Conservation (phyloP, 2,797 vertebrate genomes). For the Sebastes umbrosus region DNA sequence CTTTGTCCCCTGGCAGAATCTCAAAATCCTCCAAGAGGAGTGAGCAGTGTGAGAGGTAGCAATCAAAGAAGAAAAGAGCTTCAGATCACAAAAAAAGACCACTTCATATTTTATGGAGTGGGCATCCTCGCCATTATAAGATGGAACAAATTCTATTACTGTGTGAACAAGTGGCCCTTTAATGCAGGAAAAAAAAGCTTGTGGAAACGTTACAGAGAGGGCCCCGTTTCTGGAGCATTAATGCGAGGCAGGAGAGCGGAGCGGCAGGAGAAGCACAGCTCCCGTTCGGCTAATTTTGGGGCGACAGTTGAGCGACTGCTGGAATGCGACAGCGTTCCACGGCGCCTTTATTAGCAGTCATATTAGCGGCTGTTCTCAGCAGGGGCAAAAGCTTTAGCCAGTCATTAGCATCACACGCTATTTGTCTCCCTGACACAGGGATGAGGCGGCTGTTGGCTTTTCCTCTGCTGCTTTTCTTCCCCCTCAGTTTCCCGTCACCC, state of each 20-base stretch:
- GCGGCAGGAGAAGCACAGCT: constrained; percentile 41
- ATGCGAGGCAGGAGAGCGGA: constrained; percentile 32
- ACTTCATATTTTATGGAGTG: constrained; percentile 72
- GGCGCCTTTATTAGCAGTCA: constrained; percentile 79
- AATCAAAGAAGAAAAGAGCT: constrained; percentile 71
- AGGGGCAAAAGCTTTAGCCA: constrained; percentile 77
- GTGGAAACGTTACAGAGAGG: constrained; percentile 34
- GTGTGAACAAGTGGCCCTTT: constrained; percentile 67
- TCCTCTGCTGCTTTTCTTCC: constrained; percentile 22
- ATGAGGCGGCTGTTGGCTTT: constrained; percentile 49
- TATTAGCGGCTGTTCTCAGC: constrained; percentile 79
- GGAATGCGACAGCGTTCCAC: constrained; percentile 69
- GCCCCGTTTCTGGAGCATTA: constrained; percentile 45
- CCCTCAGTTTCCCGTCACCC: constrained; percentile 17
- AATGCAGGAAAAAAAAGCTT: constrained; percentile 37
- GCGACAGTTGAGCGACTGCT: constrained; percentile 76
- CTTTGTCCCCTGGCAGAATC: constrained; percentile 36
- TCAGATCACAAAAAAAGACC: constrained; percentile 67
- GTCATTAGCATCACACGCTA: constrained; percentile 77
- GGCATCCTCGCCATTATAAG: constrained; percentile 68
- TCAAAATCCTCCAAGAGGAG: constrained; percentile 42
- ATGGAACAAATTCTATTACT: constrained; percentile 72
- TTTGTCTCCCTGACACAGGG: constrained; percentile 72
- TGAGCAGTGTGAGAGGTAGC: constrained; percentile 44
- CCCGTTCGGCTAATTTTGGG: constrained; percentile 70